Evolutionary conservation across 2,113 vertebrate genomes (phyloP).

Genomic region (Gulo gulo): DNA sequence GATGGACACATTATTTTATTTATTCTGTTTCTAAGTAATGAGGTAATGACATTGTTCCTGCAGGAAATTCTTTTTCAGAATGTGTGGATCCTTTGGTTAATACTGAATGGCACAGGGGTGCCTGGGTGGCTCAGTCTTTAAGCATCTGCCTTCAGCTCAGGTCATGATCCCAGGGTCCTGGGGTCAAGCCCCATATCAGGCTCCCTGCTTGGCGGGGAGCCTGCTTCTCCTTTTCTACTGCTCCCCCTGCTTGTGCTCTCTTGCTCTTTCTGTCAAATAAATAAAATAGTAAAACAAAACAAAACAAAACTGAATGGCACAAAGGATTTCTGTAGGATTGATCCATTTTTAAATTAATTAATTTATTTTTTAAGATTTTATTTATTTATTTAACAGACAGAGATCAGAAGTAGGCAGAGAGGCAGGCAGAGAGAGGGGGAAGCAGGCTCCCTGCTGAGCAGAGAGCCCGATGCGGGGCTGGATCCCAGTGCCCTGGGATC

Average conservation of each 20-base stretch:
- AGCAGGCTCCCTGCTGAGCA: no score
- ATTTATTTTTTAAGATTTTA: no score
- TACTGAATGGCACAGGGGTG: background rate
- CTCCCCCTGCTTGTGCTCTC: background rate
- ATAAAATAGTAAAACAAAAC: background rate
- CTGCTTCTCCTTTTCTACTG: background rate
- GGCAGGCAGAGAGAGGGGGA: no score
- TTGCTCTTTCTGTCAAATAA: background rate
- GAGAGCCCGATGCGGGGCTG: no score
- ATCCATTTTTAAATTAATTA: background rate
- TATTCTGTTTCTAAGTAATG: constrained; percentile 18
- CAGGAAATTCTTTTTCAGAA: background rate
- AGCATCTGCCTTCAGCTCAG: background rate
- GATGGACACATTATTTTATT: background rate
- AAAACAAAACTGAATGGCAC: background rate
- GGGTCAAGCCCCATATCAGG: no score
- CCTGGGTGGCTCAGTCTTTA: no score
- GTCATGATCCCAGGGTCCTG: background rate
- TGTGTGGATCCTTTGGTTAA: background rate
- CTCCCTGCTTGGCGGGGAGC: background rate
- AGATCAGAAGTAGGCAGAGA: no score
- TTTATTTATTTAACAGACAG: no score
- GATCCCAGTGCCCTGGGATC: no score
- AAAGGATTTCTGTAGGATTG: background rate
- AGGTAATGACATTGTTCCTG: background rate